Evolutionary conservation across 2,113 vertebrate genomes (phyloP), one percentile per base, ranked within the genome.

Genomic region (Jaculus jaculus): DNA sequence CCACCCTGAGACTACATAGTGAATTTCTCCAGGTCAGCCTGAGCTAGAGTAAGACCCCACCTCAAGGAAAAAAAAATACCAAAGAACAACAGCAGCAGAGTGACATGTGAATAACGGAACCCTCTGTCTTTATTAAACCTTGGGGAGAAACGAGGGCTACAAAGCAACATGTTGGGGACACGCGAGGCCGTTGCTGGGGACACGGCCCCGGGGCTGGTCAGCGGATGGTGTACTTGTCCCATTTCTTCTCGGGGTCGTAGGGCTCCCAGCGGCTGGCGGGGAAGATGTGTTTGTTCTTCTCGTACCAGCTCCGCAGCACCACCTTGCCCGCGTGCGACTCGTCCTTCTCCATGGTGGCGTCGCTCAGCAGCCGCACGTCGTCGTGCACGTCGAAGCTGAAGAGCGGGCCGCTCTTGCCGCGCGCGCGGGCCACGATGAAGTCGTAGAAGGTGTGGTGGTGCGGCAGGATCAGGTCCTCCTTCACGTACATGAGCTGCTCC

Each of bases 261-360:
- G 99, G 99, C 95, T 99, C 99, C 99, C 99, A 99, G 96, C 99
- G 98, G 93, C 99, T 99, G 2, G 99, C 99, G 0, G 99, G 99
- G 94, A 99, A 99, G 97, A 99, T 99, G 98, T 99, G 99, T 91
- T 99, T 99, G 98, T 99, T 99, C 97, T 99, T 99, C 91, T 99
- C 99, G 3, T 99, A 99, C 98, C 98, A 98, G 95, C 97, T 97
- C 0, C 98, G 84, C 26, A 98, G 96, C 58, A 98, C 97, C 26
- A 98, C 98, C 85, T 98, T 98, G 26, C 99, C 99, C 77, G 98
- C 99, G 5, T 99, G 99, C 83, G 99, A 99, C 98, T 99, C 99
- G 30, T 99, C 99, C 95, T 99, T 99, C 96, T 99, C 99, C 91
- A 98, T 98, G 0, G 98, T 99, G 94, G 99, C 99, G 2, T 99